phyloP scores from a whole-genome alignment of 2,888 invertebrate species.

The Andrena marginata region DNA sequence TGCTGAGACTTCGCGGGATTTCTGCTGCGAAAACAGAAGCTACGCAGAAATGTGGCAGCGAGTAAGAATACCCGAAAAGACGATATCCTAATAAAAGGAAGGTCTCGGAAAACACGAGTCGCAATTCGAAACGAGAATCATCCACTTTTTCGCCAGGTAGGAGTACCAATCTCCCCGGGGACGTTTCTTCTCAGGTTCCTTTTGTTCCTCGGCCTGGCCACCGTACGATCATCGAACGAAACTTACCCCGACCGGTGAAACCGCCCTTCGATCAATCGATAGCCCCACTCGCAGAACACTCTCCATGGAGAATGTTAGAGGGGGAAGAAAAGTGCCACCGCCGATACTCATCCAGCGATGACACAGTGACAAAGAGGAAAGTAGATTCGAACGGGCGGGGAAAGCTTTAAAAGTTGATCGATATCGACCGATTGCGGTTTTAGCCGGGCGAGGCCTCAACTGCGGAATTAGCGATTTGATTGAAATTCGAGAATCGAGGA shows the following conservation, averaged over 20 bases:
- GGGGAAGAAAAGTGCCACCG: slow-evolving; percentile 26
- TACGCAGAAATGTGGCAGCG: neutral
- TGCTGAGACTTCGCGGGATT: neutral
- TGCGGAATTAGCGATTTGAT: slow-evolving; percentile 74
- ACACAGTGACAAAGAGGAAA: slow-evolving; percentile 68
- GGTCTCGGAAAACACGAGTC: neutral
- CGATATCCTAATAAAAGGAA: neutral
- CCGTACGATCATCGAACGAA: slow-evolving; percentile 48
- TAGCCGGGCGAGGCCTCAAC: slow-evolving; percentile 20
- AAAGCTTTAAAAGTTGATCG: slow-evolving; percentile 72
- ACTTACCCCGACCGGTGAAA: slow-evolving; percentile 39
- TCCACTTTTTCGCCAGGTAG: slow-evolving; percentile 46
- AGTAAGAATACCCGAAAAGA: neutral
- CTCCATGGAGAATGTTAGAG: slow-evolving; percentile 27
- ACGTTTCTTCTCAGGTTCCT: slow-evolving; percentile 30
- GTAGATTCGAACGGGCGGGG: slow-evolving; percentile 27
- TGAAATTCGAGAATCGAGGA: slow-evolving; percentile 62
- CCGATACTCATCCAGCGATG: slow-evolving; percentile 65
- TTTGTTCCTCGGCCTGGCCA: slow-evolving; percentile 45
- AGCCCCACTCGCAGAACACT: slow-evolving; percentile 34
- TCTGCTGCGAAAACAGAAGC: neutral
- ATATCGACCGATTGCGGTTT: slow-evolving; percentile 64
- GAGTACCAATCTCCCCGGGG: slow-evolving; percentile 46
- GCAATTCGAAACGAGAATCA: slow-evolving; percentile 39
- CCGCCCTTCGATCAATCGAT: slow-evolving; percentile 67